Evolutionary conservation across 92 coral and sea anemone species (phyloP), one percentile per base, ranked within the genome.

Genomic region (Epizoanthus scotinus): DNA sequence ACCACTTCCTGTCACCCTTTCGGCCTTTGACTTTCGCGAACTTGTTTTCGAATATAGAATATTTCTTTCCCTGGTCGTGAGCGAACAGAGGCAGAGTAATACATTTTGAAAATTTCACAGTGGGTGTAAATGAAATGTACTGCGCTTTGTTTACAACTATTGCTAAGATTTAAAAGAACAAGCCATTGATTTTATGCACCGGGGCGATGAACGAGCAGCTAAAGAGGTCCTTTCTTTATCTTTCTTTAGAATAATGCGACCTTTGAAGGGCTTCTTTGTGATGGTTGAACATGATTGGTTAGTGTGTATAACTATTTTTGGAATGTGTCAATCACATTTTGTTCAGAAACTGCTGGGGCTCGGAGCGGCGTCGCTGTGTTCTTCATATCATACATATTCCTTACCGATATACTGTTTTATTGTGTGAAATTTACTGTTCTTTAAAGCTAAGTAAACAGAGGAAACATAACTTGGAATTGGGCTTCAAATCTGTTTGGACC

Each of bases 321-420:
- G 93, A 65, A 92, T 87, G 93, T 92, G 97, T 90, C 97, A 92
- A 92, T 92, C 97, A 92, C 66, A 20, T 59, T 73, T 50, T 31
- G 20, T 58, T 25, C 66, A 18, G n/a, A 68, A 59, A 22, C 34
- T 57, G 81, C 55, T 27, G 67, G 52, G 52, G 1, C 13, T 13
- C 52, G 12, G 52, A 68, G 67, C 68, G 69, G 81, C 67, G 81
- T 38, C 81, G 67, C 57, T 47, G 52, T 13, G 57, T 60, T 60
- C 55, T 55, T 42, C 73, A 75, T 75, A 55, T 42, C 73, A 75
- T 75, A 55, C 81, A 60, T 59, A 22, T 36, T 21, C 36, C 44
- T 59, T 7, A 44, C 54, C 38, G 54, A n/a, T 21, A 20, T 21
- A 34, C 17, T 18, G 81, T 75, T 60, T 75, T 52, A 22, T 59